These are phyloP conservation scores for Saxidomus purpurata DNA, from an alignment of 1,140 invertebrate species.

Conservation along the genomic window DNA sequence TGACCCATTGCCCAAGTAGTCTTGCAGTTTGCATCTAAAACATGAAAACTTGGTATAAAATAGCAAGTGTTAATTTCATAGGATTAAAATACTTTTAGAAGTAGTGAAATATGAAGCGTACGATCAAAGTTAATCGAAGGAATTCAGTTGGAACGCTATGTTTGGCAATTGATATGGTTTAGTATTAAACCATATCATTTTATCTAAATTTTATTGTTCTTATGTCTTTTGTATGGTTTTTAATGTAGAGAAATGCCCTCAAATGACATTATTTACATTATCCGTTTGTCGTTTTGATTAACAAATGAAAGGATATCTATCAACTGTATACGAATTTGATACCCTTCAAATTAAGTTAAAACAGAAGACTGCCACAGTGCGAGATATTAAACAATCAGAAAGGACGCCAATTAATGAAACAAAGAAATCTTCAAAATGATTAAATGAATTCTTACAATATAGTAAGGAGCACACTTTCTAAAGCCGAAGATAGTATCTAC, in stretches of 20 bases:
- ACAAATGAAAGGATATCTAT: conserved; percentile 62
- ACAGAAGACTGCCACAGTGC: conserved; percentile 6
- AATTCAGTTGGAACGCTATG: conserved; percentile 6
- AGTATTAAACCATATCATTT: conserved; percentile 59
- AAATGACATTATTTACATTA: conserved; percentile 49
- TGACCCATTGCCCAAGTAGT: too few species aligned
- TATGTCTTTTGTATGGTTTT: conserved; percentile 27
- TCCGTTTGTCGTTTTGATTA: conserved; percentile 31
- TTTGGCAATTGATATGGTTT: conserved; percentile 9
- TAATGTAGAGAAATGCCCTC: conserved; percentile 48
- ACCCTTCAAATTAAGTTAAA: conserved; percentile 39
- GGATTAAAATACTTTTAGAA: neutral
- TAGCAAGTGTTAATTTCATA: too few species aligned
- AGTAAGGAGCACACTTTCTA: conserved; percentile 33
- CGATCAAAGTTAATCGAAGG: conserved; percentile 12
- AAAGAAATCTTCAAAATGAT: conserved; percentile 48
- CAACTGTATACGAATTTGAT: conserved; percentile 45
- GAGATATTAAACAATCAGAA: conserved; percentile 24
- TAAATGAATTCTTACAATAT: conserved; percentile 53
- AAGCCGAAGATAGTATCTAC: conserved; percentile 22
- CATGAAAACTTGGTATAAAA: too few species aligned
- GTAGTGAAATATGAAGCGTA: neutral
- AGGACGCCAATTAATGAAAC: conserved; percentile 38
- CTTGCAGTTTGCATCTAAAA: too few species aligned
- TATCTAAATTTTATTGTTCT: conserved; percentile 61